Percentiles rank a stretch among this genome's conserved stretches.
These are phyloP conservation scores for Drosophila sulfurigaster DNA, from an alignment of 1,140 invertebrate genomes.

Conservation along the genomic window DNA sequence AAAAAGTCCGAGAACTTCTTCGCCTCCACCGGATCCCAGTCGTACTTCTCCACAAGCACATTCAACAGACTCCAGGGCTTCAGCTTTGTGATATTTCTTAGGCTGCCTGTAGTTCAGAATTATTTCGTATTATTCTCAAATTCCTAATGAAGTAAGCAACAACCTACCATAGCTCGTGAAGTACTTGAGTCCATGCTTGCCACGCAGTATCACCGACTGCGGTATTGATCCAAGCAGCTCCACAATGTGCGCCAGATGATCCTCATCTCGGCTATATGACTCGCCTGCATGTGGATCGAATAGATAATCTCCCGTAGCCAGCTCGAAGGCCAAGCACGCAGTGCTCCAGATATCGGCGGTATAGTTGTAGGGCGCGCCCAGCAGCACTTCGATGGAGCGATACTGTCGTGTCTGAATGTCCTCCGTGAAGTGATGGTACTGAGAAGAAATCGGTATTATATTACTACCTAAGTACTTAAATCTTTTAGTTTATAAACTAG, in stretches of 20 bases:
- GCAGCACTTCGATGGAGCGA: constrained; percentile 95
- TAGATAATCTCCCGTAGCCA: constrained; percentile 99
- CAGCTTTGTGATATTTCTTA: constrained; percentile 95
- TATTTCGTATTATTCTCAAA: neutral
- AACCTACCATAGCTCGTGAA: constrained; percentile 83
- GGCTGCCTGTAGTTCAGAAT: constrained; percentile 87
- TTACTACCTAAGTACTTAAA: too few relatives aligned
- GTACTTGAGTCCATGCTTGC: constrained; percentile 83
- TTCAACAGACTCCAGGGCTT: constrained; percentile 97
- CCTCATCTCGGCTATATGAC: constrained; percentile 96
- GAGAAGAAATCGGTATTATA: neutral
- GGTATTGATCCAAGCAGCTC: constrained; percentile 98
- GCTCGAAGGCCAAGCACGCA: constrained; percentile 99
- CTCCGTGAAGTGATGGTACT: constrained; percentile 85
- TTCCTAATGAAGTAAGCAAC: constrained; percentile 72
- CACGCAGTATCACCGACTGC: constrained; percentile 80
- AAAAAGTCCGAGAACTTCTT: constrained; percentile 96
- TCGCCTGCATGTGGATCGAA: constrained; percentile 98
- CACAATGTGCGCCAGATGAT: constrained; percentile 99
- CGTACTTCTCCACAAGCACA: constrained; percentile 97
- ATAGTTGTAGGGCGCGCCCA: constrained; percentile 97
- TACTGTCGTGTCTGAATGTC: constrained; percentile 99
- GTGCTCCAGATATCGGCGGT: constrained; percentile 99
- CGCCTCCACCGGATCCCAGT: constrained; percentile 95
- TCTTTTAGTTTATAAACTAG: too few relatives aligned